Conservation (phyloP, 64 coral and sea anemone species). For the Montipora capricornis region DNA sequence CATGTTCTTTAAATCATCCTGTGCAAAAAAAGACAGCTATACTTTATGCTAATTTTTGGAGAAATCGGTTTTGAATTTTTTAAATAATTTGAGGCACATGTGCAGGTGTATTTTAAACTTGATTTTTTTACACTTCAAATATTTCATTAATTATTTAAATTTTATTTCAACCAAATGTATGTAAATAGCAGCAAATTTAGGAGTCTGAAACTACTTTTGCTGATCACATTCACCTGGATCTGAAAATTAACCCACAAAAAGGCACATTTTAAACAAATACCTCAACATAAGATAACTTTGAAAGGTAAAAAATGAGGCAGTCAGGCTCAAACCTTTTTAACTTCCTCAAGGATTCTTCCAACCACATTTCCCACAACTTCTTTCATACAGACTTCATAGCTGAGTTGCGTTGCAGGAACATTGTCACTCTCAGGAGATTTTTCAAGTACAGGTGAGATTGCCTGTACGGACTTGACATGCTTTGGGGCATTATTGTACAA, state of each 20-base stretch:
- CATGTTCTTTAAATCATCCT: neutral
- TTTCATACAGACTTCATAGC: neutral
- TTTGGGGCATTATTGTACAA: neutral
- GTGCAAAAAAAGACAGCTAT: neutral
- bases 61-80: slow-evolving; percentile 1
- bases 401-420: neutral
- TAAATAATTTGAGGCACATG: neutral
- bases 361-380: slow-evolving; percentile 8
- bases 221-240: neutral
- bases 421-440: neutral
- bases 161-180: neutral
- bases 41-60: slow-evolving; percentile 1
- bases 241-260: neutral
- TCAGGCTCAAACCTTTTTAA: slow-evolving; percentile 17
- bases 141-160: neutral
- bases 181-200: neutral
- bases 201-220: neutral
- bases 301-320: neutral
- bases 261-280: neutral
- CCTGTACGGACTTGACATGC: slow-evolving; percentile 2
- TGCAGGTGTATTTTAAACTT: slow-evolving; percentile 10
- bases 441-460: neutral
- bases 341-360: slow-evolving; percentile 16
- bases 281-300: neutral
- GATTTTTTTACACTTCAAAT: neutral